A percentile compares a stretch with the other conserved stretches of the same genome.
phyloP scores from a whole-genome alignment of 1,140 invertebrate genomes.

The Nomia melanderi region DNA sequence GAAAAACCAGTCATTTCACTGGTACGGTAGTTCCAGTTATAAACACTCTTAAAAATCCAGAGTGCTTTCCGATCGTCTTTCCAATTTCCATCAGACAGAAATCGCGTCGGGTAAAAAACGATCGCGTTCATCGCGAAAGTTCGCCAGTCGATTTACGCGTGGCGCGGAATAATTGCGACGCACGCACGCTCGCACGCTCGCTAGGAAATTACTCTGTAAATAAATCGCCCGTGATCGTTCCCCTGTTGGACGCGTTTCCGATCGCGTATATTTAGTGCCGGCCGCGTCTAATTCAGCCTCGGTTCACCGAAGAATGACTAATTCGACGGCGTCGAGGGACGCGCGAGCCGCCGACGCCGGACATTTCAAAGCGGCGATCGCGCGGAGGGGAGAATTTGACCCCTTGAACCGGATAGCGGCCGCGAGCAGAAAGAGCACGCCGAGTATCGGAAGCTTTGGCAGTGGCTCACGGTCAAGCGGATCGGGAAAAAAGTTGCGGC shows the following conservation, averaged over 20 bases:
- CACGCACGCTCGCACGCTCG: too few relatives aligned
- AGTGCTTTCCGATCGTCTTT: too few relatives aligned
- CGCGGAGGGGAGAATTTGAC: slow-evolving; percentile 47
- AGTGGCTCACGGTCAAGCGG: slow-evolving; percentile 60
- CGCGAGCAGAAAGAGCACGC: slow-evolving; percentile 42
- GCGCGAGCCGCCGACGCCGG: not conserved
- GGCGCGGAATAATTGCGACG: not conserved
- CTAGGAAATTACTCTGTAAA: slow-evolving; percentile 14
- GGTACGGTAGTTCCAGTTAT: too few relatives aligned
- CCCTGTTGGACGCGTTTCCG: slow-evolving; percentile 38
- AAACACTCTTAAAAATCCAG: too few relatives aligned
- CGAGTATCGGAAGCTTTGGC: slow-evolving; percentile 60
- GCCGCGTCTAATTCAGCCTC: slow-evolving; percentile 34
- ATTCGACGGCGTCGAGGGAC: slow-evolving; percentile 33
- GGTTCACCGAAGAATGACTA: slow-evolving; percentile 46
- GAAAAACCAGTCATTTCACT: too few relatives aligned
- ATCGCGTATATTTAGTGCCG: slow-evolving; percentile 40
- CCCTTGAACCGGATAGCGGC: slow-evolving; percentile 43
- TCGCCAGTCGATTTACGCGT: too few relatives aligned
- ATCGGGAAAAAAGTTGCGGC: slow-evolving; percentile 31
- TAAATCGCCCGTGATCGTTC: slow-evolving; percentile 40
- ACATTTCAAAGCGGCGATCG: slow-evolving; percentile 32
- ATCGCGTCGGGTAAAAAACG: too few relatives aligned
- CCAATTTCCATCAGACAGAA: too few relatives aligned
- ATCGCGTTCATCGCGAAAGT: too few relatives aligned